Conservation (phyloP, 2,797 vertebrate species). For the Anabacerthia variegaticeps region DNA sequence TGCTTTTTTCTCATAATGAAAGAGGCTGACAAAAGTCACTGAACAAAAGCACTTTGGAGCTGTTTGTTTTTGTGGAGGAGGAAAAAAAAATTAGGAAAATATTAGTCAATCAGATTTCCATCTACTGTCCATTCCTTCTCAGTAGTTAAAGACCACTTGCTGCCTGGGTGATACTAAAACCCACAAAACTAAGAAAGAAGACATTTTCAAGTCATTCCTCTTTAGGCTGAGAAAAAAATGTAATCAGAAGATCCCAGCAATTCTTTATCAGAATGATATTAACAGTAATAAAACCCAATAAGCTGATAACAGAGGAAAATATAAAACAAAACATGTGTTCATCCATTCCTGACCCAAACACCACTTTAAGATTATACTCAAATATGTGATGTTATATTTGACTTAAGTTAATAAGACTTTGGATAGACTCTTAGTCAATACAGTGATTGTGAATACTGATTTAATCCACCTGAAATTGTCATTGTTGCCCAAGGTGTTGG, state of each 20-base stretch:
- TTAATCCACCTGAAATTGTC: not conserved
- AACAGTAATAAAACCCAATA: not conserved
- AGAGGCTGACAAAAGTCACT: not conserved
- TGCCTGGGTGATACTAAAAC: not conserved
- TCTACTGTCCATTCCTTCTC: not conserved
- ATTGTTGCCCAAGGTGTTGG: fast-evolving
- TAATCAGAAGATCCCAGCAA: not conserved
- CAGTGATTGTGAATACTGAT: not conserved
- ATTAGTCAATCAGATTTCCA: not conserved
- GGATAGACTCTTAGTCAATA: not conserved
- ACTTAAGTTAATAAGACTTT: not conserved
- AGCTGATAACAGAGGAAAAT: not conserved
- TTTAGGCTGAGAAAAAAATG: not conserved
- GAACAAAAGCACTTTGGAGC: not conserved
- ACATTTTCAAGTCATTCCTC: not conserved
- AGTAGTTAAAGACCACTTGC: not conserved
- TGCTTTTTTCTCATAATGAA: not conserved
- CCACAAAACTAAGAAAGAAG: not conserved
- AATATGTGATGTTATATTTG: not conserved
- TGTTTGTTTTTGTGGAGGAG: not conserved
- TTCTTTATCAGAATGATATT: not conserved
- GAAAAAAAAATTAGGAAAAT: not conserved
- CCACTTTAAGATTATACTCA: not conserved
- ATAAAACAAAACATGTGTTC: not conserved
- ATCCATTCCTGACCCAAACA: not conserved